These are phyloP conservation scores for Drosophila melanogaster DNA, from an alignment of 1,140 invertebrate genomes.

Conservation along the genomic window DNA sequence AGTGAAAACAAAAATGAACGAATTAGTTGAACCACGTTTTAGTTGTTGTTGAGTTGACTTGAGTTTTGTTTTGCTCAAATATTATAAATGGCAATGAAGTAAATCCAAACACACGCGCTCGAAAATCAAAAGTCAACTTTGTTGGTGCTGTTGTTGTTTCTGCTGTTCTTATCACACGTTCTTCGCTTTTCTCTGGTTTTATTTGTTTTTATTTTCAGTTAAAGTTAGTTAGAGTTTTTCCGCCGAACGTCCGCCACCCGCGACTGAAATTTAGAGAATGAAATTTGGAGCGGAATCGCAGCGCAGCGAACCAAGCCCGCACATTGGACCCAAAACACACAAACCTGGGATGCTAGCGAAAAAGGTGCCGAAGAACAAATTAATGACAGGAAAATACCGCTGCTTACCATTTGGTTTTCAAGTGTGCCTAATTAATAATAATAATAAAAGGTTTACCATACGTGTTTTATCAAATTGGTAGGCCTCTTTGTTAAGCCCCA, in stretches of 20 bases:
- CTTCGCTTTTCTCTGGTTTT: conserved; percentile 9
- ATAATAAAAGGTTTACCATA: too few species aligned
- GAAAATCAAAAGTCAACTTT: conserved; percentile 63
- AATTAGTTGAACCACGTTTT: conserved; percentile 35
- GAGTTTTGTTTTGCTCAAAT: conserved; percentile 23
- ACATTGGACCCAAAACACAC: not conserved
- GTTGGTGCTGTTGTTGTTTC: conserved; percentile 5
- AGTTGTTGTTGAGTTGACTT: conserved; percentile 9
- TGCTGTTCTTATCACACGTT: conserved; percentile 69
- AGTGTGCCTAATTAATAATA: too few species aligned
- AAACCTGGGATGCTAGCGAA: too few species aligned
- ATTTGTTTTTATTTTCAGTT: too few species aligned
- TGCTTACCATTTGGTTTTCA: too few species aligned
- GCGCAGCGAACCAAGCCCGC: conserved; percentile 8
- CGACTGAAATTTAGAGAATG: conserved; percentile 5
- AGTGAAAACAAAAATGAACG: conserved; percentile 54
- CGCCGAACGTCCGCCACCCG: conserved; percentile 33
- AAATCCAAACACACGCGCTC: conserved; percentile 22
- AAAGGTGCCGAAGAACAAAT: too few species aligned
- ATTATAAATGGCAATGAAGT: conserved; percentile 21
- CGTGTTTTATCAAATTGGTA: too few species aligned
- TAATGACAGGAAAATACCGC: too few species aligned
- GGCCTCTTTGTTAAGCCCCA: too few species aligned
- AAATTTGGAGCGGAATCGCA: conserved; percentile 10
- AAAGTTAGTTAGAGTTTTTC: conserved; percentile 9